Conservation (phyloP, 64 coral and sea anemone genomes). For the Montipora capricornis region DNA sequence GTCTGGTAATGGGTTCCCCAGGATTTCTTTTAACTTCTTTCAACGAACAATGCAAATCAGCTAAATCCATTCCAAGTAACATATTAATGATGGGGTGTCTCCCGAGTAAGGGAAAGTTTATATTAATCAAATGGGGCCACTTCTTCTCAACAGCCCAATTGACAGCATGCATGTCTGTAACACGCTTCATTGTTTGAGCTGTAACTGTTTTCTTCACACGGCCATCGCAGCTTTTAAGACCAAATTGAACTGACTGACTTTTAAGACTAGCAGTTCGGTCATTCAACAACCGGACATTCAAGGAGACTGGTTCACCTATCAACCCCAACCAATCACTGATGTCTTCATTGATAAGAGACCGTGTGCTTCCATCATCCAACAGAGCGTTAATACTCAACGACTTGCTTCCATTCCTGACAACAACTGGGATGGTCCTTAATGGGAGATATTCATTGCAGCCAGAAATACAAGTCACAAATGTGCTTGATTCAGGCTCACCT, state of each 20-base stretch:
- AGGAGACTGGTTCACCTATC: not conserved
- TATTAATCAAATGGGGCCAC: not conserved
- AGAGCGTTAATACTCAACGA: not conserved
- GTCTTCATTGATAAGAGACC: not conserved
- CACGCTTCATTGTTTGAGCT: not conserved
- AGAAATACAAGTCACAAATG: not conserved
- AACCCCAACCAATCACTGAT: not conserved
- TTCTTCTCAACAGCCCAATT: not conserved
- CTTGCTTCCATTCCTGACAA: not conserved
- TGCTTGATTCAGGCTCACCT: not conserved
- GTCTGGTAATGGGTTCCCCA: not conserved
- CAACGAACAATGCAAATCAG: not conserved
- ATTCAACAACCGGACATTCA: not conserved
- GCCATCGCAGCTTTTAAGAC: not conserved
- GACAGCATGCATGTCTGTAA: not conserved
- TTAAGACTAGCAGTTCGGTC: not conserved
- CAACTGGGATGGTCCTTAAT: not conserved
- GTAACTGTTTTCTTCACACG: not conserved
- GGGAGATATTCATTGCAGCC: not conserved
- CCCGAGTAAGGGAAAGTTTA: not conserved
- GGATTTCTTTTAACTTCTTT: not conserved
- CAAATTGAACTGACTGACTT: not conserved
- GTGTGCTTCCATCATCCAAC: not conserved
- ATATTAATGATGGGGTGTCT: not conserved
- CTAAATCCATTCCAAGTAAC: too few species aligned